Evolutionary conservation across 2,113 vertebrate species (phyloP).

Genomic region (Brachyhypopomus gauderio): DNA sequence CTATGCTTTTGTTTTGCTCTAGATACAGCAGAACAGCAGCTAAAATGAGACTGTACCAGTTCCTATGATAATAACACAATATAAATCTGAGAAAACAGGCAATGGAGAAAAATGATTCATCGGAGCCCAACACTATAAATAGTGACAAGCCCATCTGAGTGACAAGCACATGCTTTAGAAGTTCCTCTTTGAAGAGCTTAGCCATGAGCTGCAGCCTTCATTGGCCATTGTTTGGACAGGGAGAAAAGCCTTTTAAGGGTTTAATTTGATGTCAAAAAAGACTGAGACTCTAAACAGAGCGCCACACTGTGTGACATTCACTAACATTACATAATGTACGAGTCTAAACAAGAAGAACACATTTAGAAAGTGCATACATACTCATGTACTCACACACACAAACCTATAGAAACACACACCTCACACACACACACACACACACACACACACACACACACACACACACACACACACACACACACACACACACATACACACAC

Average conservation of each 20-base stretch:
- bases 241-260: slow-evolving; percentile 55
- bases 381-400: not conserved
- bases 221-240: slow-evolving; percentile 54
- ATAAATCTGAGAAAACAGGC: slow-evolving; percentile 19
- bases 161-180: slow-evolving; percentile 50
- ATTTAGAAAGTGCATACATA: no score
- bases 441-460: no score
- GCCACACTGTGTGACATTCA: slow-evolving; percentile 37
- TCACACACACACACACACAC: no score
- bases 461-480: no score
- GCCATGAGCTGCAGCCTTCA: slow-evolving; percentile 40
- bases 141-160: slow-evolving; percentile 25
- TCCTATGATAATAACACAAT: slow-evolving; percentile 33
- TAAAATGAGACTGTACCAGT: not conserved
- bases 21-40: slow-evolving; percentile 23
- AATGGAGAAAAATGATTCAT: slow-evolving; percentile 46
- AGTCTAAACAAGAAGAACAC: not conserved
- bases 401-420: no score
- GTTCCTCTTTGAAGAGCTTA: slow-evolving; percentile 49
- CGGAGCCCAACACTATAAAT: slow-evolving; percentile 49
- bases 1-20: slow-evolving; percentile 16
- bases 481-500: no score
- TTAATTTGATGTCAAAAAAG: slow-evolving; percentile 54
- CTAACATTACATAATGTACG: slow-evolving; percentile 49
- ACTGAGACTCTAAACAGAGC: slow-evolving; percentile 35